These are phyloP conservation scores for Condylura cristata DNA, from an alignment of 2,113 vertebrate genomes.

Conservation along the genomic window DNA sequence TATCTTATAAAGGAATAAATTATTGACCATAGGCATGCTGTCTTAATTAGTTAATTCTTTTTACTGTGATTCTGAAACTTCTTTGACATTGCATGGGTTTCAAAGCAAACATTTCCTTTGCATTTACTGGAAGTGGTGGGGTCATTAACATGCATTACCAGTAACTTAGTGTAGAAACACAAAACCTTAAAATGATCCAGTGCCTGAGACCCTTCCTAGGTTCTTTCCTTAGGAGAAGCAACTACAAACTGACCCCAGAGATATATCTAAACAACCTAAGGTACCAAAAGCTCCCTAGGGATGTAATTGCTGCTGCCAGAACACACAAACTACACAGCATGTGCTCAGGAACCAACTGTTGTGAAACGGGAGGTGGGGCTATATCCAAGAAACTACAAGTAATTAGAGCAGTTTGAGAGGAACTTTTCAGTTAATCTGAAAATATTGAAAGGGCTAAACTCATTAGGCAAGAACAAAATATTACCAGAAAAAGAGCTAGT, in stretches of 20 bases:
- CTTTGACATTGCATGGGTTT: background rate
- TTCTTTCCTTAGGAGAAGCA: background rate
- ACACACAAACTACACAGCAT: background rate
- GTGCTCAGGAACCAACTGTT: background rate
- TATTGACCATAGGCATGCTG: background rate
- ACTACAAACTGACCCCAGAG: background rate
- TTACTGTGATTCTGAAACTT: constrained; percentile 45
- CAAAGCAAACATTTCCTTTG: constrained; percentile 33
- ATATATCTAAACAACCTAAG: background rate
- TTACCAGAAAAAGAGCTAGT: background rate
- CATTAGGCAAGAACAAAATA: constrained; percentile 46
- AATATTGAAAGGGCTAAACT: constrained; percentile 21
- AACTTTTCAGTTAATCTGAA: constrained; percentile 23
- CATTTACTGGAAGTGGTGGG: background rate
- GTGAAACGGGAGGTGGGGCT: background rate
- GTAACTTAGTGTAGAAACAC: background rate
- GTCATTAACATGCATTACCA: background rate
- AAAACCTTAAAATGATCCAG: background rate
- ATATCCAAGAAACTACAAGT: background rate
- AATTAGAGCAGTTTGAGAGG: constrained; percentile 9
- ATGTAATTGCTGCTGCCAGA: background rate
- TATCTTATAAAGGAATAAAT: constrained; percentile 44
- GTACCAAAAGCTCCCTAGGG: background rate
- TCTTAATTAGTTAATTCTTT: constrained; percentile 48
- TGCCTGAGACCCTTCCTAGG: background rate